phyloP scores from a whole-genome alignment of 2,888 invertebrate species.

The Branchinecta sandiegonensis region DNA sequence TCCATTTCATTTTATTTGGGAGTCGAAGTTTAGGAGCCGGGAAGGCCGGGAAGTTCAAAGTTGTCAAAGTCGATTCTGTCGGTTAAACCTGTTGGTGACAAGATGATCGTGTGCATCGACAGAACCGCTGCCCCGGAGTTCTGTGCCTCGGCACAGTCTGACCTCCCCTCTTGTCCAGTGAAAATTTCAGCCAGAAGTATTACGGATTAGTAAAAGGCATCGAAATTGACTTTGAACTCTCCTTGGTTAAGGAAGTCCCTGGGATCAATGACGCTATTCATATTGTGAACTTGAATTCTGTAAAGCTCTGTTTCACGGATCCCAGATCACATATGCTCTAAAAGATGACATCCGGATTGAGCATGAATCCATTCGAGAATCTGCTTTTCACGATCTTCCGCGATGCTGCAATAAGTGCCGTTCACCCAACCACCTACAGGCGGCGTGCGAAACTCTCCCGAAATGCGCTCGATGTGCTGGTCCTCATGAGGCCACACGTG shows the following conservation, averaged over 20 bases:
- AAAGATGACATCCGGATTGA: slow-evolving; percentile 7
- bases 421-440: slow-evolving; percentile 12
- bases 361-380: slow-evolving; percentile 2
- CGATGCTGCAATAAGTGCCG: too few relatives aligned
- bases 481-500: too few relatives aligned
- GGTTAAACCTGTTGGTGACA: too few relatives aligned
- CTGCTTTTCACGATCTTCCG: slow-evolving; percentile 7
- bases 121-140: slow-evolving; percentile 12
- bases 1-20: too few relatives aligned
- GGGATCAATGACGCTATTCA: not conserved
- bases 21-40: too few relatives aligned
- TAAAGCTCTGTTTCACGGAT: slow-evolving; percentile 11
- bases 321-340: not conserved
- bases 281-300: not conserved
- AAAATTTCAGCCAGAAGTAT: not conserved
- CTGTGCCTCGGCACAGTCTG: slow-evolving; percentile 4
- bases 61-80: too few relatives aligned
- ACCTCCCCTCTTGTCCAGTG: not conserved
- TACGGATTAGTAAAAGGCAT: slow-evolving; percentile 7
- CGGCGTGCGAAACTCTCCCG: slow-evolving; percentile 9
- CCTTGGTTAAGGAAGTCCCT: slow-evolving; percentile 7
- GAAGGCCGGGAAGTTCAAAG: too few relatives aligned
- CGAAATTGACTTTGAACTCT: slow-evolving; percentile 2
- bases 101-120: too few relatives aligned
- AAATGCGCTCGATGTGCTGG: slow-evolving; percentile 1